Conservation (phyloP, 2,113 vertebrate genomes). For the Forbesichthys agassizii region DNA sequence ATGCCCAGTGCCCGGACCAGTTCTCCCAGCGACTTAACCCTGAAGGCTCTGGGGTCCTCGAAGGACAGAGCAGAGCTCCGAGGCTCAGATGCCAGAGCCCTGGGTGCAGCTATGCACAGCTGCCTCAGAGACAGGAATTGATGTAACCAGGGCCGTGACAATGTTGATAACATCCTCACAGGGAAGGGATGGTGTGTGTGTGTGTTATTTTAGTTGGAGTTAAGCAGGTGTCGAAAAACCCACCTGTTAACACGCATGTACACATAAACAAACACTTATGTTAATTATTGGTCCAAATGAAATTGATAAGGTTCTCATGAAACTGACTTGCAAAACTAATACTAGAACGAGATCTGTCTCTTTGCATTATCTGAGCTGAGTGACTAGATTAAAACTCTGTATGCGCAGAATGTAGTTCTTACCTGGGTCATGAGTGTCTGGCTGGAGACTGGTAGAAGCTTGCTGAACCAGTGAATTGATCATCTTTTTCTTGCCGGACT, state of each 20-base stretch:
- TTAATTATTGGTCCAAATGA: background rate
- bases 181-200: too few species aligned
- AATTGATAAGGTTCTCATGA: too few species aligned
- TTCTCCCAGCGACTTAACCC: slow-evolving; percentile 75
- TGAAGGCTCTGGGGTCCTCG: slow-evolving; percentile 76
- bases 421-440: slow-evolving; percentile 6
- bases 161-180: slow-evolving; percentile 44
- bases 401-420: background rate
- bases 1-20: slow-evolving; percentile 75
- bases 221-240: too few species aligned
- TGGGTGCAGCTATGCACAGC: slow-evolving; percentile 27
- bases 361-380: too few species aligned
- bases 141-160: slow-evolving; percentile 37
- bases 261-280: background rate
- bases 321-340: too few species aligned
- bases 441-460: background rate
- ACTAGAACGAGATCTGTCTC: too few species aligned
- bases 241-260: background rate
- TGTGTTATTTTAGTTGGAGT: too few species aligned
- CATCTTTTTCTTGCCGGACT: slow-evolving; percentile 4
- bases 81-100: background rate
- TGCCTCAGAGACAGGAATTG: slow-evolving; percentile 40
- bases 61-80: slow-evolving; percentile 54
- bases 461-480: background rate
- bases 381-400: too few species aligned